phyloP scores from a whole-genome alignment of 2,797 vertebrate species.

The Crocidura indochinensis region DNA sequence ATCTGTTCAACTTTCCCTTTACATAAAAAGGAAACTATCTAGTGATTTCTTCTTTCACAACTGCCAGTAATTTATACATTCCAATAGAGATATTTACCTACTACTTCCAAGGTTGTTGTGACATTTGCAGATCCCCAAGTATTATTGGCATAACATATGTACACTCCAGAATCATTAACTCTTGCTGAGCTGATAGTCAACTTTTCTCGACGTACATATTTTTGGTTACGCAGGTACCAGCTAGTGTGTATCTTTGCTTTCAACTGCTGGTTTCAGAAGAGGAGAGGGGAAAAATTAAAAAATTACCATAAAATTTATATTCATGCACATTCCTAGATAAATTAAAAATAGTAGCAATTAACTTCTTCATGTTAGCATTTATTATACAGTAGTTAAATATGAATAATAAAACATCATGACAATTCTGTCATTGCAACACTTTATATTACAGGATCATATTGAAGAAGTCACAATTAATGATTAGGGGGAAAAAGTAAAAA shows the following conservation, averaged over 20 bases:
- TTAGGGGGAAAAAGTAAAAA: conserved; percentile 56
- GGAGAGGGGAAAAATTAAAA: conserved; percentile 84
- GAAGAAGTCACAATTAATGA: conserved; percentile 79
- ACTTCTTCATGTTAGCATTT: conserved; percentile 91
- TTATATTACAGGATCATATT: conserved; percentile 77
- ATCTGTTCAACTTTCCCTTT: conserved; percentile 73
- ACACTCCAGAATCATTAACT: conserved; percentile 93
- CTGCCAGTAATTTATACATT: conserved; percentile 74
- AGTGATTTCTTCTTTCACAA: conserved; percentile 73
- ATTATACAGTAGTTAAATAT: conserved; percentile 87
- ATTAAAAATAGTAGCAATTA: conserved; percentile 93
- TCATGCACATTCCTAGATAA: conserved; percentile 90
- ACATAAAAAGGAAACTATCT: conserved; percentile 62
- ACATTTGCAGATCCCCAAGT: conserved; percentile 92
- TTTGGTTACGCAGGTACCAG: conserved; percentile 88
- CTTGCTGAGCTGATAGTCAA: conserved; percentile 92
- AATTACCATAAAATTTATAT: conserved; percentile 92
- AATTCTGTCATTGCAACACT: conserved; percentile 88
- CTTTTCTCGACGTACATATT: conserved; percentile 91
- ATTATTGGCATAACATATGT: conserved; percentile 95
- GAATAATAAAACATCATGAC: conserved; percentile 89
- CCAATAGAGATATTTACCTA: conserved; percentile 92
- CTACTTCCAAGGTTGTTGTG: conserved; percentile 95
- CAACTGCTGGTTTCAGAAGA: conserved; percentile 89
- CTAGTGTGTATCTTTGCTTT: conserved; percentile 84